Evolutionary conservation across 2,888 invertebrate species (phyloP), one percentile per base, ranked within the genome.

Genomic region (Meiosimyza platycephala): DNA sequence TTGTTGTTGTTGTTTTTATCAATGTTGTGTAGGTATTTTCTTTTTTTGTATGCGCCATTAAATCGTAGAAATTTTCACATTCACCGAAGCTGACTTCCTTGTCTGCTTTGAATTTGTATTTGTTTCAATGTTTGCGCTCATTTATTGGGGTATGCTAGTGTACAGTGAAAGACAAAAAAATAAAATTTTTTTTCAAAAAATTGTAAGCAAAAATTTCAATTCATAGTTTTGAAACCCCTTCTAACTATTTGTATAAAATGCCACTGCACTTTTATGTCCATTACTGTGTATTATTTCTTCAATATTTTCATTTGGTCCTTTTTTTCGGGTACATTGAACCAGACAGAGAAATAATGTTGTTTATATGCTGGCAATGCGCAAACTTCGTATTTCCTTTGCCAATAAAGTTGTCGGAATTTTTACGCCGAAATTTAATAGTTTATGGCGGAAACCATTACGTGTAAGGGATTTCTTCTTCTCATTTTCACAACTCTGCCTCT

Each of bases 371-470:
- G 62, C 63, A 70, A 63, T 54, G 63, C 51, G 63, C 70, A 70
- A 70, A 70, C 70, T 70, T 70, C 63, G 63, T 18, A 70, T 70
- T 70, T 70, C 52, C 70, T 70, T 52, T 64, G 64, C 64, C 64
- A 64, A 64, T 64, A 64, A 64, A 64, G 64, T 64, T 64, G 64
- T 64, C 64, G 64, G 64, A 51, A 51, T 64, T 64, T 64, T 64
- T 64, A 64, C 64, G 64, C 64, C 64, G 51, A 64, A 64, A 64
- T 64, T 64, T 64, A 74, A 72, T 72, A 74, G 72, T 74, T 72
- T 72, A 74, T 69, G 72, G 57, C 72, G 74, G 74, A 72, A 74
- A 68, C 72, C 74, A 74, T 74, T 74, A 74, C 68, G 65, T 72
- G 74, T 64, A 62, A 71, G 68, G 69, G 74, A 65, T 68, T 71